phyloP scores from a whole-genome alignment of 2,797 vertebrate species.

The Hypotaenidia philippensis region DNA sequence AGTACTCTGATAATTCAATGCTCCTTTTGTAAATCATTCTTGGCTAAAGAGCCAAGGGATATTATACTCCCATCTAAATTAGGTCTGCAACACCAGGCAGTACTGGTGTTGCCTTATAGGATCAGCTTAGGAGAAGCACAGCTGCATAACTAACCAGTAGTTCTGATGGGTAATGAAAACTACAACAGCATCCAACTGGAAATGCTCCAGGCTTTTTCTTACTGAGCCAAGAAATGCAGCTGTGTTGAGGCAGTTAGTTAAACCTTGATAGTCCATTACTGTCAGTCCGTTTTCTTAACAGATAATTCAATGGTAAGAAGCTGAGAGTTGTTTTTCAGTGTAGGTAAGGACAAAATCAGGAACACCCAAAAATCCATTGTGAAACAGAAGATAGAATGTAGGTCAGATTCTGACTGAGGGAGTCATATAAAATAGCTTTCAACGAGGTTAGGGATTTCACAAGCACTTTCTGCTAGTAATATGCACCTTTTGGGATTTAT shows the following conservation, averaged over 20 bases:
- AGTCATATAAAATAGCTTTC: neutral
- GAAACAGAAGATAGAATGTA: constrained; percentile 44
- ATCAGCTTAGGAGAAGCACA: neutral
- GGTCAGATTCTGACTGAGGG: constrained; percentile 21
- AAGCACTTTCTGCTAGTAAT: neutral
- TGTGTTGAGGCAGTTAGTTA: neutral
- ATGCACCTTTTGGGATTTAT: neutral
- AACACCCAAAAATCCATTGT: constrained; percentile 7
- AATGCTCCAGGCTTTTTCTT: neutral
- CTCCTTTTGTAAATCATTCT: neutral
- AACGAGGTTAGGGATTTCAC: neutral
- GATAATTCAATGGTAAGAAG: neutral
- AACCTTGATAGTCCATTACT: neutral
- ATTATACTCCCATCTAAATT: neutral
- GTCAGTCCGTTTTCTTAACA: neutral
- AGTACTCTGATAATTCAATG: neutral
- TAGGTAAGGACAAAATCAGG: neutral
- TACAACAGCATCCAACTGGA: neutral
- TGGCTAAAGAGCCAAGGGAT: neutral
- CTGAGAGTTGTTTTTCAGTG: neutral
- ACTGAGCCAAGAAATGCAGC: neutral
- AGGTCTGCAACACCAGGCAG: neutral
- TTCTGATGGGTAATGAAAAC: neutral
- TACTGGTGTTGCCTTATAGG: neutral
- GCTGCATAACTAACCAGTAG: neutral